Conservation (phyloP, 2,113 vertebrate species). For the Chunga burmeisteri region DNA sequence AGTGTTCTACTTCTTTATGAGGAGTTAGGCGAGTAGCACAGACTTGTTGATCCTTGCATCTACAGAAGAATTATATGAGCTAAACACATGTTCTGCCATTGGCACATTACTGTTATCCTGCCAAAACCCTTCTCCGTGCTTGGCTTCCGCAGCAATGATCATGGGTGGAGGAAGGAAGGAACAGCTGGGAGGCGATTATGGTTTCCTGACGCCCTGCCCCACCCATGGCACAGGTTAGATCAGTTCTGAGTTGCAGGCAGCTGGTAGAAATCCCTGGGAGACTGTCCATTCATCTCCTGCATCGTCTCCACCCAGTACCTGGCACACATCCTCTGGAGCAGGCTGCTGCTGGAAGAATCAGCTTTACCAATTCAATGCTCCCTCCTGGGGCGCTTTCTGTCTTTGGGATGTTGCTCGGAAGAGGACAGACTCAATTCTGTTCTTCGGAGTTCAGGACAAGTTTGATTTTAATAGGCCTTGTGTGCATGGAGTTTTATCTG, state of each 20-base stretch:
- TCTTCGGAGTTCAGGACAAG: not conserved
- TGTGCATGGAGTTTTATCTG: not conserved
- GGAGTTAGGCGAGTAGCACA: not conserved
- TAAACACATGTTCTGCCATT: slow-evolving; percentile 44
- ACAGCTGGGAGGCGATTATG: slow-evolving; percentile 45
- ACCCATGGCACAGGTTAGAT: slow-evolving; percentile 64
- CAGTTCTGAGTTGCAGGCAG: slow-evolving; percentile 28
- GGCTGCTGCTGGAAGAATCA: not conserved
- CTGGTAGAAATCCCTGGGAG: slow-evolving; percentile 37
- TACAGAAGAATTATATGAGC: slow-evolving; percentile 11
- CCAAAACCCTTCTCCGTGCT: slow-evolving; percentile 21
- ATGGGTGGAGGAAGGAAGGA: slow-evolving; percentile 66
- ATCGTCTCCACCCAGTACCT: slow-evolving; percentile 44
- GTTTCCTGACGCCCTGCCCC: slow-evolving; percentile 54
- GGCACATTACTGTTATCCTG: slow-evolving; percentile 33
- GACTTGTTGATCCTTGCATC: slow-evolving; percentile 49
- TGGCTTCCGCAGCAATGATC: slow-evolving; percentile 6
- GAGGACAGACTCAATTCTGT: not conserved
- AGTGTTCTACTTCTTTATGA: not conserved
- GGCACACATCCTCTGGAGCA: slow-evolving; percentile 9
- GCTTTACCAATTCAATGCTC: not conserved
- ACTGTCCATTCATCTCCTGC: slow-evolving; percentile 24
- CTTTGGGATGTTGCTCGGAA: not conserved
- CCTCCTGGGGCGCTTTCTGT: not conserved
- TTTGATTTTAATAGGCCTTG: slow-evolving; percentile 1